These are phyloP conservation scores for Teleiodes luculella DNA, from an alignment of 2,888 invertebrate genomes.

Conservation along the genomic window DNA sequence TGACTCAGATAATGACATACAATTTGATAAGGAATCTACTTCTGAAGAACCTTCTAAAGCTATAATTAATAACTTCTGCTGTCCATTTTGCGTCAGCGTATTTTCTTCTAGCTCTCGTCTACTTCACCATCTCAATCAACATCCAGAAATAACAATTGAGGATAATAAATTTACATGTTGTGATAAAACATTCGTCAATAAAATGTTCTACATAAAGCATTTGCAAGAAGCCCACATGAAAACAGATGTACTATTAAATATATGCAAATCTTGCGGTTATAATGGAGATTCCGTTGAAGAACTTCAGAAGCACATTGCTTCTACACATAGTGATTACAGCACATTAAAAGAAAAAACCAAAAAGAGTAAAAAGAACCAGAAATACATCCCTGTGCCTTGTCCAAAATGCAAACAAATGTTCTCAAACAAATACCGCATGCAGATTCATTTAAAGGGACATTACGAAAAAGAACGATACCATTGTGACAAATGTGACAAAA, in stretches of 20 bases:
- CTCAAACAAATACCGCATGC: slow-evolving; percentile 68
- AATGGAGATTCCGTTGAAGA: slow-evolving; percentile 24
- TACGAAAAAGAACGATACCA: slow-evolving; percentile 30
- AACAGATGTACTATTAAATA: slow-evolving; percentile 6
- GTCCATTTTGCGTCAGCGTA: slow-evolving; percentile 50
- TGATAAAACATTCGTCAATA: slow-evolving; percentile 31
- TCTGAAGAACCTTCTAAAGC: background rate
- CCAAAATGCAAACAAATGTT: slow-evolving; percentile 69
- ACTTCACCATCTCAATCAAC: slow-evolving; percentile 48
- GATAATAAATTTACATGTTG: slow-evolving; percentile 48
- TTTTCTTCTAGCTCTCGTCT: slow-evolving; percentile 53
- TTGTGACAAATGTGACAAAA: slow-evolving; percentile 66
- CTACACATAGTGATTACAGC: slow-evolving; percentile 23
- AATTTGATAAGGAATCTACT: background rate
- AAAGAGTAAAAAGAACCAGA: slow-evolving; percentile 39
- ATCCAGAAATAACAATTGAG: slow-evolving; percentile 39
- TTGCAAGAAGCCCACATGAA: slow-evolving; percentile 40
- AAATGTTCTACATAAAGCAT: slow-evolving; percentile 43
- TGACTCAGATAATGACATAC: slow-evolving; percentile 19
- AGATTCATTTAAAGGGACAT: slow-evolving; percentile 64
- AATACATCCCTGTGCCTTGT: slow-evolving; percentile 62
- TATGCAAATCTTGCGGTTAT: slow-evolving; percentile 45
- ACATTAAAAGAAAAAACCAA: slow-evolving; percentile 15
- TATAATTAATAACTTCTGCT: slow-evolving; percentile 33
- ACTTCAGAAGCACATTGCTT: slow-evolving; percentile 34